A percentile compares a stretch with the other conserved stretches of the same genome.
Conservation (phyloP, 2,113 vertebrate genomes). For the Crotalus viridis region DNA sequence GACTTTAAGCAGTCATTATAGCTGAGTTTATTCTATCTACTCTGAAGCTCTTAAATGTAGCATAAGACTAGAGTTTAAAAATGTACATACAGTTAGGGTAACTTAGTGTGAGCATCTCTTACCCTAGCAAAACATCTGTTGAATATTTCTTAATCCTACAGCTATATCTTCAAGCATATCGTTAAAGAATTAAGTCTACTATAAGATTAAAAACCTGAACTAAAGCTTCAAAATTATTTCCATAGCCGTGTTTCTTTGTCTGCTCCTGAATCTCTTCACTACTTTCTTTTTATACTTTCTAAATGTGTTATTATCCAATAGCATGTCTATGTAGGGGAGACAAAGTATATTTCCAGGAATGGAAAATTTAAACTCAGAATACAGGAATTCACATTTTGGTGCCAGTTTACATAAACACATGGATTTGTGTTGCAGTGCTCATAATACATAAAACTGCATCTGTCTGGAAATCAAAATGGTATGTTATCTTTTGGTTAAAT, state of each 20-base stretch:
- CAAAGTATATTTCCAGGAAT: constrained; percentile 35
- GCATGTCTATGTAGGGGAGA: constrained; percentile 26
- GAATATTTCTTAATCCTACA: neutral
- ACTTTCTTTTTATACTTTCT: neutral
- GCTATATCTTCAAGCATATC: neutral
- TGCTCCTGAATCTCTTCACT: neutral
- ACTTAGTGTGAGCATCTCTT: neutral
- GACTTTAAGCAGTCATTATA: neutral
- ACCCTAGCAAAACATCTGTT: neutral
- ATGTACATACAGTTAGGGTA: neutral
- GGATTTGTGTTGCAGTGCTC: constrained; percentile 40
- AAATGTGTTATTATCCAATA: constrained; percentile 6
- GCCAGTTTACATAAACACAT: constrained; percentile 54
- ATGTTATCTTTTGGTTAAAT: constrained; percentile 40
- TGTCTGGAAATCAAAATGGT: constrained; percentile 19
- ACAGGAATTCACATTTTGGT: constrained; percentile 40
- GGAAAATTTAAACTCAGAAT: constrained; percentile 34
- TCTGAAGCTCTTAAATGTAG: neutral
- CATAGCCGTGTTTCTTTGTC: constrained; percentile 4
- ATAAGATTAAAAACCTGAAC: neutral
- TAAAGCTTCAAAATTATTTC: constrained; percentile 4
- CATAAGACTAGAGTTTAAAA: neutral
- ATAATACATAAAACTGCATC: constrained; percentile 33
- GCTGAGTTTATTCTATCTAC: neutral
- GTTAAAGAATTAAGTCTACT: constrained; percentile 24